Conservation (phyloP, 2,888 invertebrate species). For the Argyra leucocephala region DNA sequence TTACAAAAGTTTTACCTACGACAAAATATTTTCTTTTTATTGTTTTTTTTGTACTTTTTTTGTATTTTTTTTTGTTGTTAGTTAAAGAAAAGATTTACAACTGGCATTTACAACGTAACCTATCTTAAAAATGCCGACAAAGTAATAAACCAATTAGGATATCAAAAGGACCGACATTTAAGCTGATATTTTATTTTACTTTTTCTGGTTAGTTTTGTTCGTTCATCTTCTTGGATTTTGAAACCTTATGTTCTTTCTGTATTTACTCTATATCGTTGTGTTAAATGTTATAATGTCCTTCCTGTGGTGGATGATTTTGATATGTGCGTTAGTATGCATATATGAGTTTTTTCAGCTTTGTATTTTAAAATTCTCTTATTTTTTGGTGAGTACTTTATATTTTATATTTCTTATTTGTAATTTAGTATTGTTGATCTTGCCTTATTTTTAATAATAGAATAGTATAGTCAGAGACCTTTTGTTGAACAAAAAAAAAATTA, state of each 20-base stretch:
- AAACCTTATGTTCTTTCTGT: neutral
- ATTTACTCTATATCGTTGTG: neutral
- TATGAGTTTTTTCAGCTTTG: neutral
- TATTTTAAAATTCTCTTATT: neutral
- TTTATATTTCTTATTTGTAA: no score
- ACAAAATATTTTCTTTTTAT: neutral
- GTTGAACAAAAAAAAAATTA: no score
- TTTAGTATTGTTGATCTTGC: no score
- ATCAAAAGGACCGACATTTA: slow-evolving; percentile 36
- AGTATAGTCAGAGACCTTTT: no score
- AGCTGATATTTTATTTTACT: neutral
- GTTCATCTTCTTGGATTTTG: neutral
- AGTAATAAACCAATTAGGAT: slow-evolving; percentile 42
- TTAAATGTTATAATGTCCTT: neutral
- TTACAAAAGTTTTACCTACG: slow-evolving; percentile 6
- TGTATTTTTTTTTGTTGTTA: neutral
- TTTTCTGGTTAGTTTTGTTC: neutral
- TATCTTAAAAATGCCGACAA: slow-evolving; percentile 36
- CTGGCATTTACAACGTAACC: slow-evolving; percentile 4
- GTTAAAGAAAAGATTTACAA: slow-evolving; percentile 6
- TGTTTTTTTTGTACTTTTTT: neutral
- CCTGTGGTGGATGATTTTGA: neutral
- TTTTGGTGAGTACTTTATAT: neutral
- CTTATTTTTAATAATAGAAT: no score
- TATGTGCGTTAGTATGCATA: neutral